phyloP scores from a whole-genome alignment of 2,113 vertebrate genomes.

The Rhizomys pruinosus region DNA sequence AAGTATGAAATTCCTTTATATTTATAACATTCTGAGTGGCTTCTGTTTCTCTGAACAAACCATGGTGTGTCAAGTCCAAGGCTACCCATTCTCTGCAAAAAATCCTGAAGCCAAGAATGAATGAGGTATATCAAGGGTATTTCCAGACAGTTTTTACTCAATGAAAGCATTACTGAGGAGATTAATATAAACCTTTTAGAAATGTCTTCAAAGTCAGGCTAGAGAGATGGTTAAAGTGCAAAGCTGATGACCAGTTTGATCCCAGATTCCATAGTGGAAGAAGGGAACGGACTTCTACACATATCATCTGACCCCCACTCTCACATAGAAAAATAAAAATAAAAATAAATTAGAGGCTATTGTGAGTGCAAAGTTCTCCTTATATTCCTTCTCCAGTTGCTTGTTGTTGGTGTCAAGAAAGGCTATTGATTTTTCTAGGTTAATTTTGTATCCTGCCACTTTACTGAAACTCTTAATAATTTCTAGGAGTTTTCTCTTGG shows the following conservation, averaged over 20 bases:
- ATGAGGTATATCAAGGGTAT: neutral
- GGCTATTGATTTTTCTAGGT: too few relatives aligned
- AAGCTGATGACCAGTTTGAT: neutral
- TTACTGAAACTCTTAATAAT: too few relatives aligned
- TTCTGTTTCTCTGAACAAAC: constrained; percentile 16
- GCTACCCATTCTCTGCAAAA: neutral
- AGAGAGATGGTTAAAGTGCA: neutral
- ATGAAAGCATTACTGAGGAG: neutral
- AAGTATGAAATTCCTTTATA: neutral
- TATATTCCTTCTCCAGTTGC: too few relatives aligned
- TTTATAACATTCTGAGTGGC: neutral
- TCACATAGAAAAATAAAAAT: too few relatives aligned
- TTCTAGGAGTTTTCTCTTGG: too few relatives aligned
- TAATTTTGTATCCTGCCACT: too few relatives aligned
- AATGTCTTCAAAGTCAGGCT: neutral
- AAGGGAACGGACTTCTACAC: neutral
- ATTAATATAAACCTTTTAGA: constrained; percentile 52
- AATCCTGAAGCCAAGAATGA: neutral
- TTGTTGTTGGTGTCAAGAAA: too few relatives aligned
- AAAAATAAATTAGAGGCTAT: neutral
- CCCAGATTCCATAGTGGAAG: neutral
- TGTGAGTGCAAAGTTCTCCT: too few relatives aligned
- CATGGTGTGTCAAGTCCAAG: neutral
- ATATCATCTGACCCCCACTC: neutral
- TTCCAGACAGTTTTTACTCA: constrained; percentile 10